Evolutionary conservation across 2,797 vertebrate genomes (phyloP).

Genomic region (Cygnus olor): DNA sequence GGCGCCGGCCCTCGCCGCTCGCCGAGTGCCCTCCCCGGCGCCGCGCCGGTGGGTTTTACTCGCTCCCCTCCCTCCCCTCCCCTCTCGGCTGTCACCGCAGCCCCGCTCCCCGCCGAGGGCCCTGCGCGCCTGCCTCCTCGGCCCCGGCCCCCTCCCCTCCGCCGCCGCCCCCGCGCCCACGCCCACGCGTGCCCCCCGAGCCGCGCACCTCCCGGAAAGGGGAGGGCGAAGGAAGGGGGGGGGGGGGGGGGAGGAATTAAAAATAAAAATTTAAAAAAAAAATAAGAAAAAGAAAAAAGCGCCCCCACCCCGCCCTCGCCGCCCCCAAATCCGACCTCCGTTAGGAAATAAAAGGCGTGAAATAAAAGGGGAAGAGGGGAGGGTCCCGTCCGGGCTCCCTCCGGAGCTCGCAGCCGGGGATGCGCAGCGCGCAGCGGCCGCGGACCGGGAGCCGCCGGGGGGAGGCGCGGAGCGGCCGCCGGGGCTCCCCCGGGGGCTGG

Average conservation of each 20-base stretch:
- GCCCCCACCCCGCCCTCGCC: too few species aligned
- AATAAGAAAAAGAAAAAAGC: too few species aligned
- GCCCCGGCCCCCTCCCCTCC: constrained; percentile 16
- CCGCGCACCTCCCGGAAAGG: constrained; percentile 42
- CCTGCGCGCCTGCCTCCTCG: constrained; percentile 48
- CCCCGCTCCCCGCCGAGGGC: constrained; percentile 37
- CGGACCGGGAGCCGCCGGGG: not conserved
- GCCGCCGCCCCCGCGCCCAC: constrained; percentile 12
- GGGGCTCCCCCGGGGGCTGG: not conserved
- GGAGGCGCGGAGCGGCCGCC: not conserved
- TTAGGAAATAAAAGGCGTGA: not conserved
- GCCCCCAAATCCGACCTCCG: not conserved
- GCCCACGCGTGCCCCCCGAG: constrained; percentile 54
- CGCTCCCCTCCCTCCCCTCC: constrained; percentile 39
- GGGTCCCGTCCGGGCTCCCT: not conserved
- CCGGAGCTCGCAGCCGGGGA: not conserved
- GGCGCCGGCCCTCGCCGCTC: constrained; percentile 26
- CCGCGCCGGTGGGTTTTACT: constrained; percentile 51
- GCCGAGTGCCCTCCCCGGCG: constrained; percentile 57
- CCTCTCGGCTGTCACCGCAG: constrained; percentile 45
- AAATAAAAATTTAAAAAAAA: too few species aligned
- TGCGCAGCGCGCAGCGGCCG: not conserved
- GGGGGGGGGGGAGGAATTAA: not conserved
- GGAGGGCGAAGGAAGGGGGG: not conserved
- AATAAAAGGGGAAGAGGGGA: not conserved